Conservation (phyloP, 2,888 invertebrate species). For the Diaperis boleti region DNA sequence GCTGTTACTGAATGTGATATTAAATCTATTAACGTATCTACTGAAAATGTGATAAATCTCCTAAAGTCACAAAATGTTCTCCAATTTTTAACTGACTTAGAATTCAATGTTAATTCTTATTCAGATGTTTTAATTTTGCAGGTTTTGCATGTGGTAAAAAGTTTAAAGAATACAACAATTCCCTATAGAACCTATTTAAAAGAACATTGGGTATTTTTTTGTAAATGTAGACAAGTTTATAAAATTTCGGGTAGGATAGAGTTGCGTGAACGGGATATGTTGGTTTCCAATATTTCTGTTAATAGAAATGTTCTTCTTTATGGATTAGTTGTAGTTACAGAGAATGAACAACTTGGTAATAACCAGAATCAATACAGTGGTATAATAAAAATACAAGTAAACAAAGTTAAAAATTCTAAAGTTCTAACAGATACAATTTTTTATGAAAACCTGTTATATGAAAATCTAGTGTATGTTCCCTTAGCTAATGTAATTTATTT, state of each 20-base stretch:
- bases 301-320: constrained; percentile 49
- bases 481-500: constrained; percentile 52
- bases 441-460: constrained; percentile 46
- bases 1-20: constrained; percentile 68
- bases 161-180: neutral
- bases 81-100: constrained; percentile 43
- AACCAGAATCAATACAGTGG: constrained; percentile 4
- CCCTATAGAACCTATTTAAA: constrained; percentile 14
- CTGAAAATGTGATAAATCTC: constrained; percentile 63
- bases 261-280: constrained; percentile 46
- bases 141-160: constrained; percentile 6
- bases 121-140: neutral
- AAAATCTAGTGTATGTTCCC: constrained; percentile 50
- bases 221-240: constrained; percentile 46
- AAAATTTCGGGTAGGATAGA: constrained; percentile 55
- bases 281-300: constrained; percentile 48
- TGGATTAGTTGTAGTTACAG: constrained; percentile 51
- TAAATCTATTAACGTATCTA: constrained; percentile 62
- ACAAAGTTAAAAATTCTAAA: constrained; percentile 44
- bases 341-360: constrained; percentile 9
- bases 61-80: constrained; percentile 49
- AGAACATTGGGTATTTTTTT: constrained; percentile 29
- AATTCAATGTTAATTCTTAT: neutral
- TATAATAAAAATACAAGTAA: constrained; percentile 25
- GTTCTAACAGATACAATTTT: constrained; percentile 45